Evolutionary conservation across 2,797 vertebrate species (phyloP), one percentile per base, ranked within the genome.

Genomic region (Acanthopagrus latus): DNA sequence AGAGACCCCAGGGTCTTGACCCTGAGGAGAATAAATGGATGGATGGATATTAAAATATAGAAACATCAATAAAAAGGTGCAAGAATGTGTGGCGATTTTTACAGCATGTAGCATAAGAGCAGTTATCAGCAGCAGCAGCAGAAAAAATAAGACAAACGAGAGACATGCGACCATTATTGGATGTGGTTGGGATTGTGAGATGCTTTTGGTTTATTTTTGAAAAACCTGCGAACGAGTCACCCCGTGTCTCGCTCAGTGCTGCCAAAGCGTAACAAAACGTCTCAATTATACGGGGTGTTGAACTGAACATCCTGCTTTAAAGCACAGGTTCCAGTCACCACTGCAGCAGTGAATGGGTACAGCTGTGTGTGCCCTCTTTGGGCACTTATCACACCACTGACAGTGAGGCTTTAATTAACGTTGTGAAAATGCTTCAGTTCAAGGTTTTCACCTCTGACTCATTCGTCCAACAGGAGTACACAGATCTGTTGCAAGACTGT

Each of bases 331-430:
- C n/a, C 46, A 20, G 25, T 20, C 41, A 23, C 44, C 21, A 1
- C 47, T 20, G 43, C 25, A 54, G 46, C 11, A 48, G 7, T 47
- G 55, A 25, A 55, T 52, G 55, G 55, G 50, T 43, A 23, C 57
- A 20, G 51, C 43, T 29, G 50, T 48, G 51, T 21, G 27, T 60
- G 55, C 23, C 60, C 13, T 64, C 13, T 55, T 25, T 48, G n/a
- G 58, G 54, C 47, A 41, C 43, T 41, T 48, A 55, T 69, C 58
- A 46, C n/a, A 41, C 20, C 44, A 9, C 38, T 17, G 38, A n/a
- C 68, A 38, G 38, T 11, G 14, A 71, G 46, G 47, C 66, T 71
- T 60, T 65, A 43, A 76, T 71, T 54, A 33, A 16, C 4, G 9
- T 7, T 16, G 17, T 5, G 38, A 2, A 62, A 71, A 76, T 3